These are phyloP conservation scores for Ceuthmochares aereus DNA, from an alignment of 2,113 vertebrate genomes.

Conservation along the genomic window DNA sequence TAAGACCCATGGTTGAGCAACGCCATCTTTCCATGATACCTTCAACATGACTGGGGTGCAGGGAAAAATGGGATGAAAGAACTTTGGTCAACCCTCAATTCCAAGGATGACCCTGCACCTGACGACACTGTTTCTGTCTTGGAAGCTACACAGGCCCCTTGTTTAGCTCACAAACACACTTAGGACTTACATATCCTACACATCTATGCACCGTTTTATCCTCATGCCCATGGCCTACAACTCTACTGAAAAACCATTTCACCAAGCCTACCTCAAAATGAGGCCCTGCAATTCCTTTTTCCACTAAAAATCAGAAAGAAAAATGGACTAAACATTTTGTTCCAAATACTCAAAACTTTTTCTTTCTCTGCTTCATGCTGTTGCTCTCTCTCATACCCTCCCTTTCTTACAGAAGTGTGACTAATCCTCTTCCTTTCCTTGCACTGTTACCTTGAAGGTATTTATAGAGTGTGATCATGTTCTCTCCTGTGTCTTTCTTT, in stretches of 20 bases:
- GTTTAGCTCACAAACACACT: not conserved
- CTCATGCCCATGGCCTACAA: not conserved
- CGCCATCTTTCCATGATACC: accelerated
- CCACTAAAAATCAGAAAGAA: not conserved
- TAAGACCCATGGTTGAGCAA: not conserved
- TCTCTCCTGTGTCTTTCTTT: conserved; percentile 1
- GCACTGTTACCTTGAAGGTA: conserved; percentile 47
- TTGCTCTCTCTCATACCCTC: not conserved
- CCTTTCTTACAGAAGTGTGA: conserved; percentile 4
- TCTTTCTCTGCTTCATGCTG: not conserved
- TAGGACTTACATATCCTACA: not conserved
- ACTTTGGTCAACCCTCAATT: not conserved
- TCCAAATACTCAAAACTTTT: not conserved
- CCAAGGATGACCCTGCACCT: not conserved
- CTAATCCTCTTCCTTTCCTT: conserved; percentile 36
- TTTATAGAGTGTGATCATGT: conserved; percentile 47
- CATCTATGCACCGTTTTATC: accelerated
- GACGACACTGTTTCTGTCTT: not conserved
- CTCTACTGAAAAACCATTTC: not conserved
- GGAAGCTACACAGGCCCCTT: not conserved
- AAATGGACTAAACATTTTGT: not conserved
- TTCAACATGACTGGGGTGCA: accelerated
- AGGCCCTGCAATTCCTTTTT: not conserved
- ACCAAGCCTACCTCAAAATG: not conserved
- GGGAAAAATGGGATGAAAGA: not conserved